Evolutionary conservation across 2,888 invertebrate species (phyloP).

Genomic region (Chelonus formosanus): DNA sequence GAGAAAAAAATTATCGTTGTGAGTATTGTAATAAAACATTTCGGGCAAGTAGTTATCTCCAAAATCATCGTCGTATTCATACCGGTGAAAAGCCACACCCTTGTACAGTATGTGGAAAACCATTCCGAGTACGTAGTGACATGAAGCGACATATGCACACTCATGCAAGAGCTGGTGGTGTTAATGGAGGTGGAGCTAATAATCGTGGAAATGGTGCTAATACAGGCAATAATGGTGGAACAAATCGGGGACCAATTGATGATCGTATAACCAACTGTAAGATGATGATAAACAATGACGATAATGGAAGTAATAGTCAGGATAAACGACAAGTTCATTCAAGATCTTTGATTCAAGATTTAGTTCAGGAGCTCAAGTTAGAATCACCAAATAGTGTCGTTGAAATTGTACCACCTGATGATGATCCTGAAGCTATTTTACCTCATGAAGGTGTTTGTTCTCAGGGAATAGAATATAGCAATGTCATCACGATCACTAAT

Average conservation of each 20-base stretch:
- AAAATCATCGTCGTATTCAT: slow-evolving; percentile 85
- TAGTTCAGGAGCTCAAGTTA: slow-evolving; percentile 58
- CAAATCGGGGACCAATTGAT: slow-evolving; percentile 26
- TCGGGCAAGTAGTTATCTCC: slow-evolving; percentile 84
- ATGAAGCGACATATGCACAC: slow-evolving; percentile 82
- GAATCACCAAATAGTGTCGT: slow-evolving; percentile 57
- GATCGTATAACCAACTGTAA: slow-evolving; percentile 52
- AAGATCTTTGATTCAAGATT: slow-evolving; percentile 53
- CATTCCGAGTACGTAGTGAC: slow-evolving; percentile 84
- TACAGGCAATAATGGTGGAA: background rate
- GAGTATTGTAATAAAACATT: slow-evolving; percentile 85
- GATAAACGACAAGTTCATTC: slow-evolving; percentile 39
- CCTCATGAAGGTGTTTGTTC: slow-evolving; percentile 52
- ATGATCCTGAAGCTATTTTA: slow-evolving; percentile 59
- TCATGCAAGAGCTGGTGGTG: slow-evolving; percentile 67
- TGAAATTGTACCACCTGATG: slow-evolving; percentile 55
- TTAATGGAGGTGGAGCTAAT: slow-evolving; percentile 40
- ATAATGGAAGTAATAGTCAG: slow-evolving; percentile 42
- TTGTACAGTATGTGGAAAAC: slow-evolving; percentile 80
- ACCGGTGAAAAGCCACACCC: slow-evolving; percentile 85
- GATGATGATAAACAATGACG: slow-evolving; percentile 29
- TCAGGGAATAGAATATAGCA: slow-evolving; percentile 50
- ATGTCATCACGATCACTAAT: slow-evolving; percentile 46
- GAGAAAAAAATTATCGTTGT: slow-evolving; percentile 87
- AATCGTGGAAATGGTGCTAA: slow-evolving; percentile 20